Evolutionary conservation across 1,140 invertebrate genomes (phyloP).

Genomic region (Colletes latitarsis): DNA sequence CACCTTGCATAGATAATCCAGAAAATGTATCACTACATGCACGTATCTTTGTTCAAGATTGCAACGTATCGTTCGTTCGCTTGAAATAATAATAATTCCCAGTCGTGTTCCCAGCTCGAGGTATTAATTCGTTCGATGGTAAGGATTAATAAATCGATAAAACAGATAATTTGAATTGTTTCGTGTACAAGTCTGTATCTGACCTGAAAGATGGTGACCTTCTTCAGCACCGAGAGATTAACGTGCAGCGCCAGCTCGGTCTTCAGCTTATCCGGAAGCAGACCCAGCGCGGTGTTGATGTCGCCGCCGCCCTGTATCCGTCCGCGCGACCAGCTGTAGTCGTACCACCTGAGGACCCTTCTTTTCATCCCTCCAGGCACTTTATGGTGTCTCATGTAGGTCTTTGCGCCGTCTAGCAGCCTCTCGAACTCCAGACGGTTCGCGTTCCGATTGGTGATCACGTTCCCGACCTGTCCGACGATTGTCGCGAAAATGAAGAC

Average conservation of each 20-base stretch:
- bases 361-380: constrained; percentile 97
- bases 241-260: constrained; percentile 97
- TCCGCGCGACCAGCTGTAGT: constrained; percentile 98
- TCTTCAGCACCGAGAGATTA: constrained; percentile 96
- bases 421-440: constrained; percentile 97
- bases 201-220: constrained; percentile 86
- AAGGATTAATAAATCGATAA: too few species aligned
- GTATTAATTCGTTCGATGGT: too few species aligned
- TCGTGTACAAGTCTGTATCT: constrained; percentile 36
- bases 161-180: too few species aligned
- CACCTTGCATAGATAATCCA: too few species aligned
- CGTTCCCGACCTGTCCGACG: constrained; percentile 98
- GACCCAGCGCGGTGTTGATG: constrained; percentile 95
- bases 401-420: constrained; percentile 96
- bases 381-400: constrained; percentile 98
- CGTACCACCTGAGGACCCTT: constrained; percentile 96
- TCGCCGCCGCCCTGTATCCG: constrained; percentile 97
- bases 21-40: too few species aligned
- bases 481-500: constrained; percentile 99
- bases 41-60: too few species aligned
- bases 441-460: constrained; percentile 98
- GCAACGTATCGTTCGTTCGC: too few species aligned
- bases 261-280: constrained; percentile 97
- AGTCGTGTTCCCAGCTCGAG: too few species aligned
- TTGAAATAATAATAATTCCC: too few species aligned